Base-by-base conservation (phyloP, 1,140 invertebrate genomes). In the Ctenoplectra terminalis region DNA sequence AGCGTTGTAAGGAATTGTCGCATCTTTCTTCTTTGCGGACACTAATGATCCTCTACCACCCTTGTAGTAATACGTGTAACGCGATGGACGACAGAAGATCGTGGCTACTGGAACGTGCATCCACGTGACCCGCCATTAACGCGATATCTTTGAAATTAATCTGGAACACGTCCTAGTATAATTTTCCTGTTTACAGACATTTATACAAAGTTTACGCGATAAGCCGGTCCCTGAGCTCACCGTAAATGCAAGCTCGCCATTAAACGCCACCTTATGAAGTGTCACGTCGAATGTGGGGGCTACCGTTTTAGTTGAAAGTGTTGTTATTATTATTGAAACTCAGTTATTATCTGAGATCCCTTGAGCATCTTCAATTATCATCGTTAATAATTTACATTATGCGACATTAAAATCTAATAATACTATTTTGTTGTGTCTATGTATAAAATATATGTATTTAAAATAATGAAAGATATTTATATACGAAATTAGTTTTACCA, bases 71-170 rank as follows among this genome's bases (percentile, higher is more conserved):
- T 48, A 31, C 2, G 13, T n/a, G 60, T 56, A 78, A 78, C 15
- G 26, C 73, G 78, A 87, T 71, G 73, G 70, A 78, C 46, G 48
- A 63, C 46, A 29, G 60, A 56, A 69, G 73, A 87, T 77, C 46
- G 52, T 43, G 37, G n/a, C 9, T 5, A 61, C 9, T 1, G 23
- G n/a, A 29, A 43, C 64, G 40, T 50, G 56, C 60, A 56, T 69
- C 40, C 75, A 75, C 76, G 86, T 81, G 85, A 60, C 70, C 82
- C 1, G n/a, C 82, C 82, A 84, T 87, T 87, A 87, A 43, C 70
- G 17, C 7, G 26, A 52, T 87, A 88, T 88, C 87, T 83, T 23
- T 66, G 66, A 88, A 88, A 88, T 88, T 88, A 85, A 88, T 88
- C 87, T 88, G 37, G 58, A 46, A 58, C 87, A 76, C 81, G 87